Base-by-base conservation (phyloP, 1,140 invertebrate species). In the Onthophagus taurus region DNA sequence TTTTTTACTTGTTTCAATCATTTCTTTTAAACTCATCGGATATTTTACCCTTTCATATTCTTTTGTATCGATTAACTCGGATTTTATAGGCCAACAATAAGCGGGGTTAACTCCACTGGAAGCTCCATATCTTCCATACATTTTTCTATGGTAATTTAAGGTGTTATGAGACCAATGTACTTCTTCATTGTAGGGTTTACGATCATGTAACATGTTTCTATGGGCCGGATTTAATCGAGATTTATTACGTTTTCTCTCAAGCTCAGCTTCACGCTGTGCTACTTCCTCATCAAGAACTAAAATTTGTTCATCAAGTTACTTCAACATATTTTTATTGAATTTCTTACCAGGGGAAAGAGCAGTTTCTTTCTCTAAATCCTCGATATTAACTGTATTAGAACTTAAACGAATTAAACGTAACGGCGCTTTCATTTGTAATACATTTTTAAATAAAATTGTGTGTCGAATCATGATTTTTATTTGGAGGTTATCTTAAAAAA, bases 1-100 rank as follows among this genome's bases (percentile, higher is more conserved):
- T 54, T 59, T 52, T 60, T 71, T 61, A 51, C 65, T 59, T 29
- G 57, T 61, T 47, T 64, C 64, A 52, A 84, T 61, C 60, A 80
- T 67, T 57, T 85, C 70, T 36, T 71, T 60, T 13, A 89, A 64
- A 16, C 70, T 72, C 16, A 63, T 60, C 9, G 81, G 76, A 54
- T 69, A 74, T 21, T 70, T 68, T 12, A 78, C 57, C 47, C 61
- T 63, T 63, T 83, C 78, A 58, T 76, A 81, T 61, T 80, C 75
- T 35, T 70, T 53, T 39, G 48, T 58, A 36, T 76, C 70, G 31
- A 65, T 53, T 17, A 84, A 60, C 41, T 81, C 78, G 50, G 72
- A 13, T 48, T 64, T 53, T 0, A 66, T 70, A 23, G 72, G 72
- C 72, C 80, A 83, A 49, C 70, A 74, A 11, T 78, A 66, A 16